A percentile compares a stretch with the other conserved stretches of the same genome.
Conservation (phyloP, 2,113 vertebrate species). For the Passer domesticus region DNA sequence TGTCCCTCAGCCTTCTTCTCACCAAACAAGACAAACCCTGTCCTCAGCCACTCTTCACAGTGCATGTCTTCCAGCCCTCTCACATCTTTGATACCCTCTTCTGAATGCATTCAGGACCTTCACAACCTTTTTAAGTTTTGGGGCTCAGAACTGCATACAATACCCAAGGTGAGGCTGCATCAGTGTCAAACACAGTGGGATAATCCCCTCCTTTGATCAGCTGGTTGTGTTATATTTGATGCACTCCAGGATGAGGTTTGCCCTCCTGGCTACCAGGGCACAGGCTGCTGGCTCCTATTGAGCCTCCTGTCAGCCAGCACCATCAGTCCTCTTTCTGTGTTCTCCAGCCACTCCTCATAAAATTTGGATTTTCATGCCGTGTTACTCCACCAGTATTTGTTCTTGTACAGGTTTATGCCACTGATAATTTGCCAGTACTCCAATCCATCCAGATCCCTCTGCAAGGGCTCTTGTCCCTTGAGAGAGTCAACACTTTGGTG, state of each 20-base stretch:
- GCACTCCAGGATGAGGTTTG: background rate
- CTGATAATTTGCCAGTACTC: background rate
- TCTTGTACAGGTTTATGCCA: background rate
- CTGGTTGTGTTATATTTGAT: background rate
- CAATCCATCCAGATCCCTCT: background rate
- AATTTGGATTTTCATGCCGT: background rate
- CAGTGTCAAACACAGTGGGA: background rate
- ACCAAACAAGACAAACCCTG: background rate
- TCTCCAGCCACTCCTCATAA: background rate
- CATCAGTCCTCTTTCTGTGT: background rate
- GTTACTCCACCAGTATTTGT: background rate
- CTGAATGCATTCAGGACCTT: background rate
- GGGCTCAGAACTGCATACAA: background rate
- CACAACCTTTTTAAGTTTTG: background rate
- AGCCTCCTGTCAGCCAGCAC: background rate
- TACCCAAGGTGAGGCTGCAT: background rate
- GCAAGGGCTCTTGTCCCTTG: background rate
- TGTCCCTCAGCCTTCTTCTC: background rate
- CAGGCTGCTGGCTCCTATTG: background rate
- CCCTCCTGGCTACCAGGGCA: background rate
- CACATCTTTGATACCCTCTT: background rate
- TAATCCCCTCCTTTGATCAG: background rate
- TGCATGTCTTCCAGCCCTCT: background rate
- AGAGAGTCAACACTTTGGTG: background rate
- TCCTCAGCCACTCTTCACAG: background rate